These are phyloP conservation scores for Rapana venosa DNA, from an alignment of 2,888 invertebrate species.

Conservation along the genomic window DNA sequence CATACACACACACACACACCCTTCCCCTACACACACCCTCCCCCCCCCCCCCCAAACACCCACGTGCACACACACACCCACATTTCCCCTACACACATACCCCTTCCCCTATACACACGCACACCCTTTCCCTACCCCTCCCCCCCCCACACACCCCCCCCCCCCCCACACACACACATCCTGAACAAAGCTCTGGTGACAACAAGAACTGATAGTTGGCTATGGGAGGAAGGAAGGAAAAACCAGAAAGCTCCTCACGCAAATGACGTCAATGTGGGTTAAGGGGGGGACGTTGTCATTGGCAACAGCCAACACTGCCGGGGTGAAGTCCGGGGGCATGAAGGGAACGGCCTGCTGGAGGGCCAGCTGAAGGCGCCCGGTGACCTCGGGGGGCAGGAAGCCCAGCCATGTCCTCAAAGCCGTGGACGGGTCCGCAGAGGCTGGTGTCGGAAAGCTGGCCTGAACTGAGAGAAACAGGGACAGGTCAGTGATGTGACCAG, in stretches of 20 bases:
- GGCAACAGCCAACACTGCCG: conserved; percentile 1
- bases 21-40: too few species aligned
- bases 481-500: too few species aligned
- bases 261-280: conserved; percentile 24
- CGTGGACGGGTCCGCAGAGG: too few species aligned
- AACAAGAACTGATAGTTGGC: too few species aligned
- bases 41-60: background rate
- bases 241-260: background rate
- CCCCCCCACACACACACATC: too few species aligned
- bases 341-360: conserved; percentile 23
- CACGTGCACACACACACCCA: conserved; percentile 1
- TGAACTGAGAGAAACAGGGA: too few species aligned
- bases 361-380: background rate
- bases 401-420: background rate
- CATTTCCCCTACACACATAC: background rate
- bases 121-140: too few species aligned
- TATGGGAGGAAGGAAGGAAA: too few species aligned
- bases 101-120: too few species aligned
- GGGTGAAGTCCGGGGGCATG: conserved; percentile 35
- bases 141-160: too few species aligned
- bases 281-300: background rate
- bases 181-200: too few species aligned
- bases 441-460: too few species aligned
- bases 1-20: background rate
- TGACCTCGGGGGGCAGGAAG: background rate